Percentiles rank a stretch among this genome's conserved stretches.
phyloP scores from a whole-genome alignment of 2,113 vertebrate genomes.

The Bungarus multicinctus region DNA sequence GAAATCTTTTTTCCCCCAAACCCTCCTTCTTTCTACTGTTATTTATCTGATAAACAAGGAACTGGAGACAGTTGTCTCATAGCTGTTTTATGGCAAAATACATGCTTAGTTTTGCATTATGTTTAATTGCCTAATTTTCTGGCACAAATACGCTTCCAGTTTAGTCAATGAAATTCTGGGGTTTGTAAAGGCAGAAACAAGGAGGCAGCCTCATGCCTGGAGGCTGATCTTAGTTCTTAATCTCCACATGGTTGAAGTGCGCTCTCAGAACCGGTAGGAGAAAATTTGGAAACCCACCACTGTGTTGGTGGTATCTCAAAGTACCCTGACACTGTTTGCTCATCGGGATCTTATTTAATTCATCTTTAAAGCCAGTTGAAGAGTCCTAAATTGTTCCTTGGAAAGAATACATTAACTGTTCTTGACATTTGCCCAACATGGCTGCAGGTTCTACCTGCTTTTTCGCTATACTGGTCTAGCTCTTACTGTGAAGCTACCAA shows the following conservation, averaged over 20 bases:
- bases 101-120: background rate
- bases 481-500: background rate
- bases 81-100: background rate
- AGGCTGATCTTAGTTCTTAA: background rate
- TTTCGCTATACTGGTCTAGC: background rate
- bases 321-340: background rate
- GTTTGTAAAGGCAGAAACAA: background rate
- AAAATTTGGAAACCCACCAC: no score
- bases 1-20: background rate
- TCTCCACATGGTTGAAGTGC: background rate
- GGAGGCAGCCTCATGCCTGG: background rate
- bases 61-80: background rate
- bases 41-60: slow-evolving; percentile 26
- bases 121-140: slow-evolving; percentile 16
- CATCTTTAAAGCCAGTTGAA: background rate
- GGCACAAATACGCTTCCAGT: background rate
- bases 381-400: background rate
- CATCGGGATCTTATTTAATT: background rate
- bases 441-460: background rate
- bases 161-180: background rate
- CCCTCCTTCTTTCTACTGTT: background rate
- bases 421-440: background rate
- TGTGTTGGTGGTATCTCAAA: background rate
- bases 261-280: no score
- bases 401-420: background rate